Evolutionary conservation across 2,797 vertebrate genomes (phyloP).

Genomic region (Chelidonichthys spinosus): DNA sequence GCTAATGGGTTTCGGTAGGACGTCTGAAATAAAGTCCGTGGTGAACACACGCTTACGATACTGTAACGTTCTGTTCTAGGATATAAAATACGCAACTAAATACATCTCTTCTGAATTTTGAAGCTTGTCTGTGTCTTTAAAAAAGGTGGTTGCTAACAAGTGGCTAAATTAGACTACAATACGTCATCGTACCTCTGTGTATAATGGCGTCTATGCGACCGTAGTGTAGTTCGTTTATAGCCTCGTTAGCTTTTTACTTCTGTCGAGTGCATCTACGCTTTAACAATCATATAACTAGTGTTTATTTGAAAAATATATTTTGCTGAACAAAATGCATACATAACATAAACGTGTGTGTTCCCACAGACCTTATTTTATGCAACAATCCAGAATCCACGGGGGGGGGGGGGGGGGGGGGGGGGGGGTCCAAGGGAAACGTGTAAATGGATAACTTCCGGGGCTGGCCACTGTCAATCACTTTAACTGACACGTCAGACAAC

Average conservation of each 20-base stretch:
- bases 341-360: background rate
- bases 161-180: background rate
- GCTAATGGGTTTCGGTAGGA: background rate
- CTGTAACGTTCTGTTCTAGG: background rate
- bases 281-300: background rate
- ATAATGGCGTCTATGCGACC: background rate
- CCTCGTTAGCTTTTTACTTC: background rate
- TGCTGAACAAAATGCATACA: background rate
- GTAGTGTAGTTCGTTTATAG: background rate
- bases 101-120: background rate
- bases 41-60: background rate
- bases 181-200: background rate
- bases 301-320: background rate
- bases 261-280: background rate
- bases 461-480: background rate
- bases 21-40: background rate
- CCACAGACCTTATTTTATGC: background rate
- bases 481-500: conserved; percentile 47
- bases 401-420: no score
- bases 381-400: background rate
- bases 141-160: background rate
- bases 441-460: background rate
- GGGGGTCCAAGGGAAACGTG: background rate
- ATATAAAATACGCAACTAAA: background rate
- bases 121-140: background rate